phyloP scores from a whole-genome alignment of 2,888 invertebrate species.

The Orgyia antiqua region DNA sequence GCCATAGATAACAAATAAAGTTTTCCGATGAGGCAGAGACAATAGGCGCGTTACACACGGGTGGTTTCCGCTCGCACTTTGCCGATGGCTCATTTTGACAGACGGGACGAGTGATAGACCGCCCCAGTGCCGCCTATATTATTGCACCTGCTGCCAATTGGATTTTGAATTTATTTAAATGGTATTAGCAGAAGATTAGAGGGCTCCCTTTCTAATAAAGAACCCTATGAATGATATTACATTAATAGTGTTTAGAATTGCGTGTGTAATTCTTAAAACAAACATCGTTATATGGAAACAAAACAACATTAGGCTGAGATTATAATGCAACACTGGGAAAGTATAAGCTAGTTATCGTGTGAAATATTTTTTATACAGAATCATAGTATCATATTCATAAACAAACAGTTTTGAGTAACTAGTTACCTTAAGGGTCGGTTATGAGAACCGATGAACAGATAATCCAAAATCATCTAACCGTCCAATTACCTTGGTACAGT shows the following conservation, averaged over 20 bases:
- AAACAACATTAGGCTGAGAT: too few species aligned
- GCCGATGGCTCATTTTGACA: conserved; percentile 48
- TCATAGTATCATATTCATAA: too few species aligned
- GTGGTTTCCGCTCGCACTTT: conserved; percentile 38
- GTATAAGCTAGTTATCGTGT: too few species aligned
- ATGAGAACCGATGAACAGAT: too few species aligned
- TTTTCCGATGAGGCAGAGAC: conserved; percentile 75
- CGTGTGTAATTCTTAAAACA: not conserved
- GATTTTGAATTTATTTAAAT: conserved; percentile 18
- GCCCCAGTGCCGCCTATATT: conserved; percentile 42
- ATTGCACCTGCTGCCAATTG: conserved; percentile 28
- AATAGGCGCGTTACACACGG: conserved; percentile 71
- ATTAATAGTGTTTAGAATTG: conserved; percentile 3
- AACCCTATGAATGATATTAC: conserved; percentile 7
- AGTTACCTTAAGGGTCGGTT: too few species aligned
- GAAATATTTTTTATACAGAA: too few species aligned
- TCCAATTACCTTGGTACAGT: too few species aligned
- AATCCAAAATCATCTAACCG: too few species aligned
- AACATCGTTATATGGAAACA: too few species aligned
- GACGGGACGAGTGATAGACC: conserved; percentile 59
- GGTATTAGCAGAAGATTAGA: conserved; percentile 12
- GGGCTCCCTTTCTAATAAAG: conserved; percentile 2
- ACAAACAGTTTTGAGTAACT: too few species aligned
- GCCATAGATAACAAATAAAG: conserved; percentile 71
- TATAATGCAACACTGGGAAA: too few species aligned